Conservation (phyloP, 2,888 invertebrate genomes). For the Drosophila niveifrons region DNA sequence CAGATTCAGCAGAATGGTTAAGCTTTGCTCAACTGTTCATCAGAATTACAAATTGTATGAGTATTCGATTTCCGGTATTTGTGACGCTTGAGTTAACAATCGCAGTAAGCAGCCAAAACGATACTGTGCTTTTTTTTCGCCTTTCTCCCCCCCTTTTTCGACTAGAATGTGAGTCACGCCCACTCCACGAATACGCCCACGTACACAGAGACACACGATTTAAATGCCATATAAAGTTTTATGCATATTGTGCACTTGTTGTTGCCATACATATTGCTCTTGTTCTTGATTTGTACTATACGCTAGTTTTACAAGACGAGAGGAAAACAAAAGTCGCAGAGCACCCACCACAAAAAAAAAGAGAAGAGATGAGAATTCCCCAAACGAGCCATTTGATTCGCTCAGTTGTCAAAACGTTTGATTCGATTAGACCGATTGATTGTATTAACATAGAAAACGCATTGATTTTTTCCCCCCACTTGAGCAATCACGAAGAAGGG, state of each 20-base stretch:
- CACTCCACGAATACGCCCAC: not conserved
- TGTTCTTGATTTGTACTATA: conserved; percentile 26
- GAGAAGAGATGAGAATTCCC: conserved; percentile 12
- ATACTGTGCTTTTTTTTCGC: conserved; percentile 1
- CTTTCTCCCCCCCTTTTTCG: not conserved
- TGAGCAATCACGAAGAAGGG: conserved; percentile 40
- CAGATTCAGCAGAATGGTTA: conserved; percentile 52
- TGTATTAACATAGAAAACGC: conserved; percentile 74
- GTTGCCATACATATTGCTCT: conserved; percentile 40
- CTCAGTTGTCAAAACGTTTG: conserved; percentile 75
- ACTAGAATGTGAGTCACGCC: conserved; percentile 36
- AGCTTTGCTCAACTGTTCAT: conserved; percentile 79
- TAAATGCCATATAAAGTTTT: conserved; percentile 79
- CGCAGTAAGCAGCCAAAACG: conserved; percentile 70
- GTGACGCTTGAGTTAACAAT: conserved; percentile 82
- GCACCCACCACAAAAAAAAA: conserved; percentile 5
- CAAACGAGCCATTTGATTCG: conserved; percentile 62
- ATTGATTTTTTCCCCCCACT: conserved; percentile 65
- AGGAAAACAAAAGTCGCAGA: conserved; percentile 23
- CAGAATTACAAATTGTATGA: conserved; percentile 83
- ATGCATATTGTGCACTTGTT: conserved; percentile 74
- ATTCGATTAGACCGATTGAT: conserved; percentile 80
- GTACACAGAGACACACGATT: conserved; percentile 50
- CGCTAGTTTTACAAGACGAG: conserved; percentile 52
- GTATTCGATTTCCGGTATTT: conserved; percentile 83